phyloP scores from a whole-genome alignment of 2,797 vertebrate species.

The Picus viridis region DNA sequence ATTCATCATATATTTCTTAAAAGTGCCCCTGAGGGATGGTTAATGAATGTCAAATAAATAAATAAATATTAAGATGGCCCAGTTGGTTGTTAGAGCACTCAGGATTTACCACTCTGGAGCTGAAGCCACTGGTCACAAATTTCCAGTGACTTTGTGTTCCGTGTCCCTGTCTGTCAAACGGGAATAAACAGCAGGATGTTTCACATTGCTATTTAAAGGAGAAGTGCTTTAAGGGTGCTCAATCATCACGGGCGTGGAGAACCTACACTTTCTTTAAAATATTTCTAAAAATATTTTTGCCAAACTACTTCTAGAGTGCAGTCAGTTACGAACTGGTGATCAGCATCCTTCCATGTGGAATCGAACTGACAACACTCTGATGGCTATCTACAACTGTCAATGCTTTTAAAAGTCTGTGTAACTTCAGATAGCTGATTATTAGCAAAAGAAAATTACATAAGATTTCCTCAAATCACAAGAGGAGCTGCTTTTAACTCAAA shows the following conservation, averaged over 20 bases:
- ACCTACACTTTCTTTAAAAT: neutral
- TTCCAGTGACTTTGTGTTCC: neutral
- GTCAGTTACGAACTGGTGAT: neutral
- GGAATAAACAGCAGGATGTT: neutral
- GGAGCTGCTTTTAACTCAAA: neutral
- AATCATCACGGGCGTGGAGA: neutral
- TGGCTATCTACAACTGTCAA: neutral
- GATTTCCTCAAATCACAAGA: neutral
- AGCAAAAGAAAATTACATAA: neutral
- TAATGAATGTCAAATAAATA: neutral
- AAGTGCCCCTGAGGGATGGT: neutral
- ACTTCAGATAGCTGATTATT: neutral
- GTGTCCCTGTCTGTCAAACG: neutral
- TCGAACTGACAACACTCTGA: neutral
- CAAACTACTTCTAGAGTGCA: neutral
- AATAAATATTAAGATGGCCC: neutral
- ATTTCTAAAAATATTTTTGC: neutral
- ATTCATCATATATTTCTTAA: neutral
- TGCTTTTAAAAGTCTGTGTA: neutral
- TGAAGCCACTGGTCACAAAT: neutral
- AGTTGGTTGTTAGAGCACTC: neutral
- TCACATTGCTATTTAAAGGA: neutral
- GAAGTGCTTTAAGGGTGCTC: neutral
- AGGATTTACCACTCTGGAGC: neutral
- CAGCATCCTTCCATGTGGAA: neutral